A percentile compares a stretch with the other conserved stretches of the same genome.
Evolutionary conservation across 2,113 vertebrate species (phyloP).

Genomic region (Oreochromis aureus): DNA sequence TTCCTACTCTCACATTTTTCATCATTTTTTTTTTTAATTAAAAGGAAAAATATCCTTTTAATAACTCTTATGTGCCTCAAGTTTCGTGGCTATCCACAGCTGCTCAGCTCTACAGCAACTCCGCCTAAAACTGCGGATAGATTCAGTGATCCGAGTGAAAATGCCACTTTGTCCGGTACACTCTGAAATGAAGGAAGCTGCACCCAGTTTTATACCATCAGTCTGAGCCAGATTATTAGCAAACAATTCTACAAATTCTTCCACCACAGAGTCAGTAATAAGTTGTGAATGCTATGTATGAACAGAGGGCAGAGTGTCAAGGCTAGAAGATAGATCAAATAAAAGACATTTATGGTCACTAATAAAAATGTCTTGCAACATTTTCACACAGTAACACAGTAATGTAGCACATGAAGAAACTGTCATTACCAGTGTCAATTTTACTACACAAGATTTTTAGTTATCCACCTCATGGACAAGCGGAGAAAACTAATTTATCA

Average conservation of each 20-base stretch:
- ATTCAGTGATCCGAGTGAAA: not conserved
- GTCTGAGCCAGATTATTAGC: not conserved
- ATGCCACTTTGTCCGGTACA: not conserved
- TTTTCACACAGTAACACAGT: not conserved
- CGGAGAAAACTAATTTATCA: rapidly evolving
- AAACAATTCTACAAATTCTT: not conserved
- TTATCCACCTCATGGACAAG: not conserved
- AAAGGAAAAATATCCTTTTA: rapidly evolving
- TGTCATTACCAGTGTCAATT: not conserved
- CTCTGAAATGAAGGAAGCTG: not conserved
- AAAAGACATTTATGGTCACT: not conserved
- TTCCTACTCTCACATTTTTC: not conserved
- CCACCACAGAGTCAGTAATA: not conserved
- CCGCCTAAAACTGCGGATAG: not conserved
- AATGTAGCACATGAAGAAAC: not conserved
- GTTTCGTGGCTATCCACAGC: not conserved
- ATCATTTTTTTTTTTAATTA: not conserved
- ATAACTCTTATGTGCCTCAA: not conserved
- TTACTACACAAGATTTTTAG: not conserved
- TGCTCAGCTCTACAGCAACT: not conserved
- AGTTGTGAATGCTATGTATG: rapidly evolving
- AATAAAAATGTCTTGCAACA: not conserved
- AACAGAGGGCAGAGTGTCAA: not conserved
- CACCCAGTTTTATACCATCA: not conserved
- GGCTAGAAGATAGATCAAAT: not conserved